These are phyloP conservation scores for Mamestra configurata DNA, from an alignment of 1,140 invertebrate species.

Conservation along the genomic window DNA sequence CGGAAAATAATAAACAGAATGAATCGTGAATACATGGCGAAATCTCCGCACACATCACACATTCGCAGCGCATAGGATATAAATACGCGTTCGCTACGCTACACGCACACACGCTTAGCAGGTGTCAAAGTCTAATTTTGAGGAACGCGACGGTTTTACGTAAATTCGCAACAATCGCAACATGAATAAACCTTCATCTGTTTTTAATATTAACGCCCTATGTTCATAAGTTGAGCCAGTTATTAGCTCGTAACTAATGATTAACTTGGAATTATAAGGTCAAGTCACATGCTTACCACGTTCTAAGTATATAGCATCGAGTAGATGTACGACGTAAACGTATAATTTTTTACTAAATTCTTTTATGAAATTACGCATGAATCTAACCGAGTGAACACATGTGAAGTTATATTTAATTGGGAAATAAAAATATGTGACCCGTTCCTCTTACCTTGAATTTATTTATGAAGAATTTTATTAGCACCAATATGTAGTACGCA, in stretches of 20 bases:
- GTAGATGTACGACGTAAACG: background rate
- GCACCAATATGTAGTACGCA: slow-evolving; percentile 19
- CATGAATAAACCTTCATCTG: slow-evolving; percentile 3
- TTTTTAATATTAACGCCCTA: background rate
- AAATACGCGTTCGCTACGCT: slow-evolving; percentile 68
- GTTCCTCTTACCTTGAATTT: slow-evolving; percentile 28
- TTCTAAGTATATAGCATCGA: slow-evolving; percentile 1
- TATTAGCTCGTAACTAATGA: background rate
- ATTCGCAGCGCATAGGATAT: slow-evolving; percentile 60
- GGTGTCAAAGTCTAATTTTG: slow-evolving; percentile 84
- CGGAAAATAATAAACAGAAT: background rate
- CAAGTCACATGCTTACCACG: slow-evolving; percentile 56
- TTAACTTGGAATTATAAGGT: background rate
- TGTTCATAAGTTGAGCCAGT: background rate
- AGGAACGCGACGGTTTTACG: slow-evolving; percentile 63
- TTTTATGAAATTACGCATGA: slow-evolving; percentile 2
- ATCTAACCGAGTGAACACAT: background rate
- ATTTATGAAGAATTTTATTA: background rate
- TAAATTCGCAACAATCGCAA: slow-evolving; percentile 52
- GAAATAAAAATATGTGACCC: background rate
- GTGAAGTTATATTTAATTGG: background rate
- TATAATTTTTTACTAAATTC: background rate
- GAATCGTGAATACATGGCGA: slow-evolving; percentile 48
- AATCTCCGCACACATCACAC: slow-evolving; percentile 64
- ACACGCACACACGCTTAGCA: slow-evolving; percentile 69